Evolutionary conservation across 2,797 vertebrate species (phyloP).

Genomic region (Prionace glauca): DNA sequence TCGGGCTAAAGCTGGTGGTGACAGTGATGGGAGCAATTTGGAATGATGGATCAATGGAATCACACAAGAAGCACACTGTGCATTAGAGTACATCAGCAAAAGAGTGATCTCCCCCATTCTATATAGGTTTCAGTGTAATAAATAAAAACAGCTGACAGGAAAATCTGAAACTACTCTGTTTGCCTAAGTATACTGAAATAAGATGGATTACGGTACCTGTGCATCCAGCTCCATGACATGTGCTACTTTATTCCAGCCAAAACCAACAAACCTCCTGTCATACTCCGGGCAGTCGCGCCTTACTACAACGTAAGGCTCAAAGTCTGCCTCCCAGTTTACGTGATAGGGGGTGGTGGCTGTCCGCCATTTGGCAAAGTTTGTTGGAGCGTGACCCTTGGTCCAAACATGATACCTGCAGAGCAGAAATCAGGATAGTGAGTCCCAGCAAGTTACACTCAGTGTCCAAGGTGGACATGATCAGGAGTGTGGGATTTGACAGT

Average conservation of each 20-base stretch:
- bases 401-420: constrained; percentile 86
- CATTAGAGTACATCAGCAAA: background rate
- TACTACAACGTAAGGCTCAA: constrained; percentile 95
- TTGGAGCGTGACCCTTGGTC: constrained; percentile 96
- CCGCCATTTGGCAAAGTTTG: constrained; percentile 96
- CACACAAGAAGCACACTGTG: background rate
- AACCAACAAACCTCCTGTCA: constrained; percentile 92
- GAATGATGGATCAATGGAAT: background rate
- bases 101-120: background rate
- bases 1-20: background rate
- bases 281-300: constrained; percentile 86
- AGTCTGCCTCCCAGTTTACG: constrained; percentile 95
- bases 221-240: constrained; percentile 98
- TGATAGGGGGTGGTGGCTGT: constrained; percentile 91
- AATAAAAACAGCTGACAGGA: background rate
- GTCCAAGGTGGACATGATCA: no score
- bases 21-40: background rate
- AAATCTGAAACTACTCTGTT: background rate
- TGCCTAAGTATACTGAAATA: background rate
- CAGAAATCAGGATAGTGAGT: background rate
- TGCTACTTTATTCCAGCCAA: constrained; percentile 98
- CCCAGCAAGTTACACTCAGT: no score
- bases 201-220: constrained; percentile 63
- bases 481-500: background rate
- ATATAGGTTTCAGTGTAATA: background rate